phyloP scores from a whole-genome alignment of 2,888 invertebrate species.

The Drosophila eohydei region DNA sequence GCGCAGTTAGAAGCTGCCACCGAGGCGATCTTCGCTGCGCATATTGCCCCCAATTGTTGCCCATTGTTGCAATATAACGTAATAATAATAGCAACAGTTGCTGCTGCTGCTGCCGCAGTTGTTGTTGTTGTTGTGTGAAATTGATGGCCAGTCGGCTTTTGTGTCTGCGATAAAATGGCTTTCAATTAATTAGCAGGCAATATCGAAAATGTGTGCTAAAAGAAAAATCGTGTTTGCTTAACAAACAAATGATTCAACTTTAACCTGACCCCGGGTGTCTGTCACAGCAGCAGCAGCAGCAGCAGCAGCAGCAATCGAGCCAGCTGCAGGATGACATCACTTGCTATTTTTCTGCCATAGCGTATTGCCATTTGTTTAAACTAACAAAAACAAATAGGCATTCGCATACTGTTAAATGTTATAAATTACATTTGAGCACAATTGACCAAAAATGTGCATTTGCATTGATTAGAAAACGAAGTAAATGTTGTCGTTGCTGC shows the following conservation, averaged over 20 bases:
- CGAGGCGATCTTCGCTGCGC: slow-evolving; percentile 42
- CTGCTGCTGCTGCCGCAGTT: slow-evolving; percentile 9
- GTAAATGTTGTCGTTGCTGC: slow-evolving; percentile 7
- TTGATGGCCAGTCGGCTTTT: slow-evolving; percentile 75
- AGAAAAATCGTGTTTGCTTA: slow-evolving; percentile 75
- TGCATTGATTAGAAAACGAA: slow-evolving; percentile 70
- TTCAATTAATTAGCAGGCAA: slow-evolving; percentile 73
- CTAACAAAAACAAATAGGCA: slow-evolving; percentile 43
- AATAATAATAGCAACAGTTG: slow-evolving; percentile 15
- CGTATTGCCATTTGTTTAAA: slow-evolving; percentile 64
- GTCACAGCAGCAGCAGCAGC: slow-evolving; percentile 61
- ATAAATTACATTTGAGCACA: slow-evolving; percentile 72
- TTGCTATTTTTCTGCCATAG: slow-evolving; percentile 10
- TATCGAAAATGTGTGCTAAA: slow-evolving; percentile 66
- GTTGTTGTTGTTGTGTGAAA: slow-evolving; percentile 30
- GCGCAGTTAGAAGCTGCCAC: slow-evolving; percentile 61
- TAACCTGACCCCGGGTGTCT: slow-evolving; percentile 83
- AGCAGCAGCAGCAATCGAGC: slow-evolving; percentile 30
- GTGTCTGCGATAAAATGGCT: slow-evolving; percentile 75
- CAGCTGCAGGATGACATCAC: slow-evolving; percentile 73
- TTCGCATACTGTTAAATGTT: slow-evolving; percentile 60
- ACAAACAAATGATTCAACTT: slow-evolving; percentile 82
- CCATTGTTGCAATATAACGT: slow-evolving; percentile 52
- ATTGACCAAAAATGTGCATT: slow-evolving; percentile 80
- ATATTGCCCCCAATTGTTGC: slow-evolving; percentile 60